These are phyloP conservation scores for Odontocerum albicorne DNA, from an alignment of 2,888 invertebrate genomes.

Conservation along the genomic window DNA sequence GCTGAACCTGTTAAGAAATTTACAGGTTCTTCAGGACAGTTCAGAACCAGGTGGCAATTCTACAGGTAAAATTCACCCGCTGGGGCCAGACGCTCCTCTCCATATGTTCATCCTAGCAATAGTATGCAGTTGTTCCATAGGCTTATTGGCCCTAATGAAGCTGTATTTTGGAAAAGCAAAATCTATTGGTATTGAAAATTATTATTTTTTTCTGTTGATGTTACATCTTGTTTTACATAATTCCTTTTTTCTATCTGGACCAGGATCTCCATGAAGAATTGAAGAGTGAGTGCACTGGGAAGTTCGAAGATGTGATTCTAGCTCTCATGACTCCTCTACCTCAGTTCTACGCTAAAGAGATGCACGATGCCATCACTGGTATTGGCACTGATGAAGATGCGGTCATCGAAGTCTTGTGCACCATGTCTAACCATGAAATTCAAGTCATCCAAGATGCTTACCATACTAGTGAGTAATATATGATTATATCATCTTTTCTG, in stretches of 20 bases:
- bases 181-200: not conserved
- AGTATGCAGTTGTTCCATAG: too few species aligned
- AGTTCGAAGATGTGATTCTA: conserved; percentile 81
- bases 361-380: conserved; percentile 83
- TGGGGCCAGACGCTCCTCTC: too few species aligned
- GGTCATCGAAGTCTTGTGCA: conserved; percentile 86
- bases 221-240: not conserved
- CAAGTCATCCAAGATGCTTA: conserved; percentile 77
- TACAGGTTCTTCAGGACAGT: too few species aligned
- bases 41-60: too few species aligned
- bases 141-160: too few species aligned
- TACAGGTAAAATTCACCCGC: too few species aligned
- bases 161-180: conserved; percentile 19
- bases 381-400: conserved; percentile 84
- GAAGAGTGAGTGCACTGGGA: conserved; percentile 86
- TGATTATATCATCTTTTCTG: too few species aligned
- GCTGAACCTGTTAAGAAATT: too few species aligned
- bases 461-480: conserved; percentile 68
- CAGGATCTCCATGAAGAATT: conserved; percentile 79
- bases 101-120: too few species aligned
- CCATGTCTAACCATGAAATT: conserved; percentile 83
- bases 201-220: too few species aligned
- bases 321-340: conserved; percentile 84
- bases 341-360: conserved; percentile 80
- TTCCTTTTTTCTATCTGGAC: not conserved